Evolutionary conservation across 2,113 vertebrate species (phyloP).

Genomic region (Uria aalge): DNA sequence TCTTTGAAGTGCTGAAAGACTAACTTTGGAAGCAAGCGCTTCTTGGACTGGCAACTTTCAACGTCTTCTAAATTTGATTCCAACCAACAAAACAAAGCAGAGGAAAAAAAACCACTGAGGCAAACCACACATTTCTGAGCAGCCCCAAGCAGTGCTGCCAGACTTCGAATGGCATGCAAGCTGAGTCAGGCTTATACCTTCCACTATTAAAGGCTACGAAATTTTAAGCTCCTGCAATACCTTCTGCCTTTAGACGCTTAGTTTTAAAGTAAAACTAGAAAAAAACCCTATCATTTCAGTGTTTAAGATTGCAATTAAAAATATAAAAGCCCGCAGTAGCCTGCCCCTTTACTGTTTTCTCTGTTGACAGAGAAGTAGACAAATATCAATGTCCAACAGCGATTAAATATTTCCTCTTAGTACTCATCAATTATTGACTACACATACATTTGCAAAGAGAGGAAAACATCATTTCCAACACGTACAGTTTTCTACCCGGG

Average conservation of each 20-base stretch:
- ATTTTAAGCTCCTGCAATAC: background rate
- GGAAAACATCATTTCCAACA: background rate
- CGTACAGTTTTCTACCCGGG: background rate
- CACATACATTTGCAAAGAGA: background rate
- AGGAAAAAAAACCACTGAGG: slow-evolving; percentile 42
- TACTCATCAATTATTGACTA: slow-evolving; percentile 33
- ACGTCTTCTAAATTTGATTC: slow-evolving; percentile 56
- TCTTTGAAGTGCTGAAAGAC: slow-evolving; percentile 36
- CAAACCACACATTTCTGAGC: slow-evolving; percentile 65
- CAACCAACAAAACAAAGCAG: slow-evolving; percentile 51
- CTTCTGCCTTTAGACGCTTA: background rate
- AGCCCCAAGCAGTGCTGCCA: slow-evolving; percentile 59
- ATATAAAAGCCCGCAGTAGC: background rate
- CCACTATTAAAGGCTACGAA: background rate
- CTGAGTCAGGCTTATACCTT: slow-evolving; percentile 48
- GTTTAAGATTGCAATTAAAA: background rate
- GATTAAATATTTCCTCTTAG: slow-evolving; percentile 23
- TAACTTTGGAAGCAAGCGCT: slow-evolving; percentile 16
- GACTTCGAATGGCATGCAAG: background rate
- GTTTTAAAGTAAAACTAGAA: background rate
- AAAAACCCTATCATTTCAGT: background rate
- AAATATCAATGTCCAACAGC: background rate
- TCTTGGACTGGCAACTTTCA: slow-evolving; percentile 37
- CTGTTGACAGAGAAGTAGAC: slow-evolving; percentile 1
- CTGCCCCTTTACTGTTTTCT: background rate